Base-by-base conservation (phyloP, 2,888 invertebrate species). In the Epsilonema sp. region DNA sequence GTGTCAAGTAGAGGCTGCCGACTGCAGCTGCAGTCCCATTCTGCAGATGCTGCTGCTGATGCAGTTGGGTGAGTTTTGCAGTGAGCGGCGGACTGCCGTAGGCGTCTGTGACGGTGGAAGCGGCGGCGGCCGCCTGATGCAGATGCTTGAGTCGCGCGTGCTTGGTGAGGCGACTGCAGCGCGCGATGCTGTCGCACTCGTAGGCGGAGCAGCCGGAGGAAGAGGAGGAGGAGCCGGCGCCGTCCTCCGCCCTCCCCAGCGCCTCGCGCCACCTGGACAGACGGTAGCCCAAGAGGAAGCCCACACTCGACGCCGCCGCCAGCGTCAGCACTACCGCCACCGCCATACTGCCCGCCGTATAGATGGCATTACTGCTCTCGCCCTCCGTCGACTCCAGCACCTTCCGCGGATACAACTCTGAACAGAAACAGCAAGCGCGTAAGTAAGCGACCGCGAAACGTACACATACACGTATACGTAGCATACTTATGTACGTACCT, bases 201-300 rank as follows among this genome's bases (percentile, higher is more conserved):
- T 45, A 55, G 31, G 55, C 58, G 37, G 20, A 16, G 47, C 51
- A 55, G 39, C 55, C 56, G 26, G 48, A 44, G 22, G 39, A 13
- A 37, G 21, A 20, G 8, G 43, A n/a, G 22, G 20, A 20, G n/a
- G n/a, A n/a, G n/a, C n/a, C n/a, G 25, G 16, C 24, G 5, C 54
- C 47, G 26, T 45, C 20, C 21, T 24, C 21, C n/a, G 39, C 38
- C 19, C 51, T 43, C 26, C 54, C 45, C 44, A 52, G 53, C n/a
- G 39, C 38, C 19, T 51, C 42, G 24, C 54, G 46, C 44, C 52
- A 54, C 36, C 51, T 47, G 13, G 59, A 52, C 23, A 61, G 45
- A 16, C 58, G 56, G 49, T 56, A 58, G 37, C 60, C 60, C 43
- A 57, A 45, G 36, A 58, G 31, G 42, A 56, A 55, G n/a, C 60